Base-by-base conservation (phyloP, 1,140 invertebrate genomes). In the Homalodisca vitripennis region DNA sequence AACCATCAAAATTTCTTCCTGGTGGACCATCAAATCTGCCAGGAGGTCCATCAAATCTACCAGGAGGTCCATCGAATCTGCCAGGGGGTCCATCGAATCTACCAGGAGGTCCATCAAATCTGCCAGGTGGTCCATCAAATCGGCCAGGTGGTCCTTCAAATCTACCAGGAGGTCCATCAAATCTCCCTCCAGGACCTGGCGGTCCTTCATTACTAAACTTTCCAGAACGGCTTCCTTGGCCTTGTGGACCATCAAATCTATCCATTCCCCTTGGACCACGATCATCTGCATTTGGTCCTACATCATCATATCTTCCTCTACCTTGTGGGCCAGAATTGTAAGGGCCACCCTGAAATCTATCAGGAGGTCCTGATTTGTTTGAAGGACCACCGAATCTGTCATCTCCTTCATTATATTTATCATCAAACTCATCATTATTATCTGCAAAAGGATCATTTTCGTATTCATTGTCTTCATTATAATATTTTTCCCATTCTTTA, bases 401-500 rank as follows among this genome's bases (percentile, higher is more conserved):
- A 3, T 64, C 24, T 3, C 12, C 14, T 13, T 64, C 62, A 64
- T 64, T 64, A 26, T 64, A 34, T 2, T 34, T 26, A n/a, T 60
- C 55, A 20, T 51, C n/a, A n/a, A n/a, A n/a, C n/a, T n/a, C 48
- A 3, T 51, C 48, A 22, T 31, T 31, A 34, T 34, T 34, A 2
- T 64, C 34, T 34, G 62, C 62, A 34, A 34, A 32, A 10, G 62
- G 62, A 22, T 46, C 62, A 34, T 53, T 47, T 34, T 65, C 60
- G 55, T 48, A 70, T 51, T 70, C 68, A 26, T 64, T 63, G n/a
- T 70, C 68, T n/a, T 63, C 67, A 27, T 24, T 30, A 24, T 60
- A 60, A n/a, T 60, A 60, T 60, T 60, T 60, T 60, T 60, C 55
- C 55, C 55, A 60, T 24, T 60, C 55, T 60, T 60, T 60, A 64